Base-by-base conservation (phyloP, 53 echinoderm and acorn worm genomes). In the Actinopyga echinites region DNA sequence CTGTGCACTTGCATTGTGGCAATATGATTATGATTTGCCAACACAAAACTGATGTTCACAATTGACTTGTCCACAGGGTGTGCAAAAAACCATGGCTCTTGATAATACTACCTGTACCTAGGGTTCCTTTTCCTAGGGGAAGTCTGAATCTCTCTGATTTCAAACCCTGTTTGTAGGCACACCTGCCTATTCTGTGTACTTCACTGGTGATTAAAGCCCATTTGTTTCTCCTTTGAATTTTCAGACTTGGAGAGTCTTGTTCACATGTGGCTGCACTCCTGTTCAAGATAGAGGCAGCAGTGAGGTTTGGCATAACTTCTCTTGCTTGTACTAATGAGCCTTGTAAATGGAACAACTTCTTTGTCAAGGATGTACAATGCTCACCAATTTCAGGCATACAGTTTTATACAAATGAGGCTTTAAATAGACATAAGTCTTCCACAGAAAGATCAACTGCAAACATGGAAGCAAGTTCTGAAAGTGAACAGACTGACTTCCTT, bases 191-290 rank as follows among this genome's bases (percentile, higher is more conserved):
- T 37, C 37, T 37, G 37, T 37, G 37, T 37, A 37, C 37, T 37
- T 37, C 37, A 37, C 4, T 37, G 37, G 37, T 37, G 37, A 37
- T 37, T n/a, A 37, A 37, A 37, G 3, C 37, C 37, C 7, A 5
- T 37, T 75, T 53, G 21, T 75, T 85, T 33, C 57, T 24, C 37
- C 29, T 85, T 78, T 19, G 3, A 75, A 73, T 6, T 82, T 63
- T 30, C 62, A 87, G 87, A 71, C 57, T 82, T 49, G 87, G 82
- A 64, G 86, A 79, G 79, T 80, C 86, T 26, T 86, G 86, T 79
- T 86, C 80, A 23, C 86, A 86, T 65, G 66, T 69, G 34, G 87
- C 53, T 26, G 82, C 82, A 25, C 64, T 87, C 24, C 69, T 82
- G 37, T 87, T 87, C 65, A 82, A 82, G 49, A 35, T 87, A 10